These are phyloP conservation scores for Miniopterus natalensis DNA, from an alignment of 2,113 vertebrate species.

Conservation along the genomic window DNA sequence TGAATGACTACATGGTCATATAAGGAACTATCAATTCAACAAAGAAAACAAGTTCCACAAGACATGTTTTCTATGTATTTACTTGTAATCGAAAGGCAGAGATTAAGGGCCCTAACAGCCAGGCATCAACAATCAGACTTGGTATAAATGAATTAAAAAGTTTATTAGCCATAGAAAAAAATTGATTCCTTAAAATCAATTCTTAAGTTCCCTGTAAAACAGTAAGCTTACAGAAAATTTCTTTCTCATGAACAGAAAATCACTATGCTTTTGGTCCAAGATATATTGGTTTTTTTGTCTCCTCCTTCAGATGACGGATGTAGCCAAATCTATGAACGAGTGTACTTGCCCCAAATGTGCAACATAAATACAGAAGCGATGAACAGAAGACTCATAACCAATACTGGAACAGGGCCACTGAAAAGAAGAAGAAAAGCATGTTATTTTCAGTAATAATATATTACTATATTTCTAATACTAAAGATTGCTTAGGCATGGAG, in stretches of 20 bases:
- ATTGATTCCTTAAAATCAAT: conserved; percentile 75
- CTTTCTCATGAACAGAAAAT: conserved; percentile 85
- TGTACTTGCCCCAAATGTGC: conserved; percentile 99
- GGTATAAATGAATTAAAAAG: conserved; percentile 79
- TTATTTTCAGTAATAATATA: conserved; percentile 66
- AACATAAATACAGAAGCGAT: conserved; percentile 99
- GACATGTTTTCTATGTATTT: not conserved
- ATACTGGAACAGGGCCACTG: conserved; percentile 98
- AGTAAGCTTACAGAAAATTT: conserved; percentile 82
- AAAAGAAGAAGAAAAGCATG: conserved; percentile 82
- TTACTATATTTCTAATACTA: not conserved
- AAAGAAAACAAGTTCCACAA: not conserved
- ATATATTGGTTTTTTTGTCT: conserved; percentile 85
- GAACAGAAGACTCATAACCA: conserved; percentile 99
- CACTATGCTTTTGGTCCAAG: conserved; percentile 96
- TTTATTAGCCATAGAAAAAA: conserved; percentile 81
- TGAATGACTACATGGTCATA: conserved; percentile 19
- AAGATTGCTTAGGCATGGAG: not conserved
- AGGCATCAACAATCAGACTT: conserved; percentile 73
- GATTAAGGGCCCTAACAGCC: conserved; percentile 11
- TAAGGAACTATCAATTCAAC: conserved; percentile 20
- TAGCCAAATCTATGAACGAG: conserved; percentile 93
- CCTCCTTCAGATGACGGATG: conserved; percentile 84
- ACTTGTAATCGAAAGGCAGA: conserved; percentile 71
- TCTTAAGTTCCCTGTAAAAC: conserved; percentile 75